Evolutionary conservation across 2,113 vertebrate species (phyloP).

Genomic region (Ageneiosus marmoratus): DNA sequence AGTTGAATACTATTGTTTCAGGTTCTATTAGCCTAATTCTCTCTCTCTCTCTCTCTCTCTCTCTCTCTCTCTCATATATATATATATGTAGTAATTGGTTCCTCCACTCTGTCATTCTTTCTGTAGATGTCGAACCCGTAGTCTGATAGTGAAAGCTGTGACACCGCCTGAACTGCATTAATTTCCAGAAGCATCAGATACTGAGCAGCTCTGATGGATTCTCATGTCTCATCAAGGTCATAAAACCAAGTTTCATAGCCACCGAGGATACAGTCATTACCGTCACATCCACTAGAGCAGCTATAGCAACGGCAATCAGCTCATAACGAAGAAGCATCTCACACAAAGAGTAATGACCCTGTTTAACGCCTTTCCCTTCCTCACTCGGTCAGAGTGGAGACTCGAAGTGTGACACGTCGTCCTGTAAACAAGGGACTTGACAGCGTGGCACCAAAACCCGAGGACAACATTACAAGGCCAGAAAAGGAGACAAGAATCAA

Average conservation of each 20-base stretch:
- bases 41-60: too few species aligned
- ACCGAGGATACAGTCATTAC: not conserved
- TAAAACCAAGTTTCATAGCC: slow-evolving; percentile 4
- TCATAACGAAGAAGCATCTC: slow-evolving; percentile 6
- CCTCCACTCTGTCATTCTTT: not conserved
- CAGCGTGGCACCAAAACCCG: not conserved
- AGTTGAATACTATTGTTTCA: too few species aligned
- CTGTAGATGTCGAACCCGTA: not conserved
- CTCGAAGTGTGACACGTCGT: not conserved
- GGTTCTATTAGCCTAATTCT: too few species aligned
- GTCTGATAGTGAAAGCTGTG: not conserved
- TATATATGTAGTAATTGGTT: too few species aligned
- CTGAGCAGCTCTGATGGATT: slow-evolving; percentile 10
- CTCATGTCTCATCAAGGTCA: slow-evolving; percentile 14
- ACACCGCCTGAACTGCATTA: not conserved
- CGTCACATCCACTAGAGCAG: slow-evolving; percentile 1
- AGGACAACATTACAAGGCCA: not conserved
- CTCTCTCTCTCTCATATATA: too few species aligned
- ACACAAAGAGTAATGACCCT: not conserved
- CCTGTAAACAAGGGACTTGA: slow-evolving; percentile 9
- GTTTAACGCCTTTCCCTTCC: not conserved
- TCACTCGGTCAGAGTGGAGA: not conserved
- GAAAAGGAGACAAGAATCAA: not conserved
- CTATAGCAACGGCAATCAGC: slow-evolving; percentile 33
- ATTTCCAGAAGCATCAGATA: slow-evolving; percentile 13